Base-by-base conservation (phyloP, 2,113 vertebrate species). In the Chelonoidis abingdonii region DNA sequence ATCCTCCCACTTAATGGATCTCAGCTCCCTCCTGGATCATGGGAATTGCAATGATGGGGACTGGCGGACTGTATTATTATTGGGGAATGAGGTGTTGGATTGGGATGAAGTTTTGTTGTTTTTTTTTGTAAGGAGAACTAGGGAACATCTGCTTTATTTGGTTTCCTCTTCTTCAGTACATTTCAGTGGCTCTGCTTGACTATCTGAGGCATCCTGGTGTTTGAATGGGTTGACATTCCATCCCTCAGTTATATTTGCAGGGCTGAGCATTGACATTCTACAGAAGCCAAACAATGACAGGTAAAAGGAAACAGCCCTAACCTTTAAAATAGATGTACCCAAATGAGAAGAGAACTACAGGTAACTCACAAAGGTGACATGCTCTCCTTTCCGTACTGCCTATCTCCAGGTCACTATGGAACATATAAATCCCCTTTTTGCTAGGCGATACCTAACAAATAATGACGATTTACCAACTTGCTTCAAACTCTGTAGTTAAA, bases 111-210 rank as follows among this genome's bases (percentile, higher is more conserved):
- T 41, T 24, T 1, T 78, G 5, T 44, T 44, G 2, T 0, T 78
- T 93, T 44, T n/a, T 57, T 14, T 41, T 41, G 41, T 41, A 41
- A 57, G 56, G 1, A 47, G 29, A 31, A 50, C 83, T 82, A 50
- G 90, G 25, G 14, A 29, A 16, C 49, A 80, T n/a, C 11, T 65
- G 29, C 5, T 22, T 29, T 14, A 31, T 90, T 56, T 84, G 78
- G 3, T 25, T 88, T 95, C 44, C 17, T 80, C 47, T 1, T 83
- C 83, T 86, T 89, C 31, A 59, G 54, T 84, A 53, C 12, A 31
- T 62, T 91, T 92, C 54, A 62, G 87, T 89, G 82, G 44, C 6
- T 19, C 38, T 0, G 0, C 0, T 0, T 9, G 72, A 25, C 8
- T 82, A 6, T 19, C 50, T 17, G 10, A 56, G 56, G 81, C 8